These are phyloP conservation scores for Pseudomyrmex flavicornis DNA, from an alignment of 1,140 invertebrate species.

Conservation along the genomic window DNA sequence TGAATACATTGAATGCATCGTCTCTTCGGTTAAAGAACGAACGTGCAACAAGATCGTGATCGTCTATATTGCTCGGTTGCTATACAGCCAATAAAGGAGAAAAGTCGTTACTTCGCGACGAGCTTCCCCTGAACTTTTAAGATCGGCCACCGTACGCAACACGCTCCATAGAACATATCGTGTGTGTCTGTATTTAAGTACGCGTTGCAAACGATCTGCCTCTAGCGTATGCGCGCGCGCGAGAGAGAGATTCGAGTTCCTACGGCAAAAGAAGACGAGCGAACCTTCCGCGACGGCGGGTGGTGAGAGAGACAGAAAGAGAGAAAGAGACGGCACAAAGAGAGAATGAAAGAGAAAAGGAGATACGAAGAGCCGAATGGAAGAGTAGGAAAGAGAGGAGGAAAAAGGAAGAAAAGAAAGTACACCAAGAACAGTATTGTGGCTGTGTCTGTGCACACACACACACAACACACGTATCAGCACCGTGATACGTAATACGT, in stretches of 20 bases:
- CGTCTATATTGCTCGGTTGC: conserved; percentile 6
- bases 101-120: conserved; percentile 32
- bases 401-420: conserved; percentile 34
- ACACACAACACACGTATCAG: conserved; percentile 21
- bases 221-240: conserved; percentile 18
- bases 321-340: conserved; percentile 44
- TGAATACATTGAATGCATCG: background rate
- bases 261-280: conserved; percentile 37
- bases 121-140: conserved; percentile 19
- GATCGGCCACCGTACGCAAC: conserved; percentile 24
- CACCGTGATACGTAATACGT: conserved; percentile 68
- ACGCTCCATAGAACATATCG: conserved; percentile 32
- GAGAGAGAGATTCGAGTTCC: conserved; percentile 34
- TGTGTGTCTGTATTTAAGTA: conserved; percentile 63
- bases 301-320: conserved; percentile 6
- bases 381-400: conserved; percentile 14
- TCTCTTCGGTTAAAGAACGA: conserved; percentile 1
- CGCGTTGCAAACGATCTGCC: conserved; percentile 58
- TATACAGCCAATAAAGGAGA: conserved; percentile 33
- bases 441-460: background rate
- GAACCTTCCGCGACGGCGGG: background rate
- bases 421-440: conserved; percentile 15
- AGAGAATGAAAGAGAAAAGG: background rate
- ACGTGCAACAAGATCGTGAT: background rate
- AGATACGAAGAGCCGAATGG: background rate